phyloP scores from a whole-genome alignment of 2,113 vertebrate species.

The Nestor notabilis region DNA sequence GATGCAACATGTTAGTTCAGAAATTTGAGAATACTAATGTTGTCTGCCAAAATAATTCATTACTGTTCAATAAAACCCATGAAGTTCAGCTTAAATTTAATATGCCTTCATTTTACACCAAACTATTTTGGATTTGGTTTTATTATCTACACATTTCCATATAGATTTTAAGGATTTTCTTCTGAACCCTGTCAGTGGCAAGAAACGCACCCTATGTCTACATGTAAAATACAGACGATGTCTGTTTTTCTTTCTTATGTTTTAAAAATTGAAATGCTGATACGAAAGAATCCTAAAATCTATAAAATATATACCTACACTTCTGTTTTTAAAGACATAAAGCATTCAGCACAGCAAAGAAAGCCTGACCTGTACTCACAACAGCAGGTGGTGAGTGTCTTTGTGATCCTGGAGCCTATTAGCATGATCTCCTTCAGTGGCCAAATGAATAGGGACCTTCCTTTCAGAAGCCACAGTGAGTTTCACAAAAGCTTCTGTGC shows the following conservation, averaged over 20 bases:
- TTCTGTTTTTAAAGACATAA: neutral
- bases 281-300: neutral
- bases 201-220: neutral
- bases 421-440: slow-evolving; percentile 49
- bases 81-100: neutral
- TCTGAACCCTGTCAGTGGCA: neutral
- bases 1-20: neutral
- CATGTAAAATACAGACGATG: neutral
- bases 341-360: slow-evolving; percentile 28
- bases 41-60: neutral
- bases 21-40: neutral
- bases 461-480: slow-evolving; percentile 37
- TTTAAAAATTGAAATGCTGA: neutral
- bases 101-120: neutral
- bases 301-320: neutral
- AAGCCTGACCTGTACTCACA: slow-evolving; percentile 22
- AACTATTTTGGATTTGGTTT: neutral
- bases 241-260: neutral
- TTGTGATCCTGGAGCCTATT: slow-evolving; percentile 58
- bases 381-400: slow-evolving; percentile 39
- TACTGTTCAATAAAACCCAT: neutral
- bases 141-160: neutral
- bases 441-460: slow-evolving; percentile 34
- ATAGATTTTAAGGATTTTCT: neutral
- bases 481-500: slow-evolving; percentile 39